Evolutionary conservation across 2,113 vertebrate genomes (phyloP), one percentile per base, ranked within the genome.

Genomic region (Ptychochromis oligacanthus): DNA sequence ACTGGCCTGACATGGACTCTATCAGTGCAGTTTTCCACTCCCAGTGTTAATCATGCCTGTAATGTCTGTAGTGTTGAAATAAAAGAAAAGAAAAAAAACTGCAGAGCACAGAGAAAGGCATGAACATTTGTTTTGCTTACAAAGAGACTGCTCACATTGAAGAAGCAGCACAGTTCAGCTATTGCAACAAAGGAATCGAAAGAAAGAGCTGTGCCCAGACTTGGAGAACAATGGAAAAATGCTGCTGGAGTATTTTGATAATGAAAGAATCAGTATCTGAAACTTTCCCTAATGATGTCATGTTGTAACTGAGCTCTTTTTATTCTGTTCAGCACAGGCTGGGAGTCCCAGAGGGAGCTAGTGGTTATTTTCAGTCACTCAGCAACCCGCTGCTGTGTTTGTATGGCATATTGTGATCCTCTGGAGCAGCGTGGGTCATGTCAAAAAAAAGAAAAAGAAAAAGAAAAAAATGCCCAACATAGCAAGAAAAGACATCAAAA

Each of bases 261-360:
- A 65, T 67, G 74, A 65, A 65, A 74, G 40, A 86, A 83, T 90
- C 78, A 40, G 57, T 55, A 72, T 83, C 49, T 84, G 31, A 79
- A 87, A 60, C 55, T 22, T 88, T 89, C 88, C 85, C 85, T 61
- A 10, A 61, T 90, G 78, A 91, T 79, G 82, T 90, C 88, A 91
- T 82, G 17, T n/a, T 15, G 24, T 80, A 43, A 84, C 22, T 61
- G 74, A 90, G 70, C 61, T 88, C 52, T 80, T 55, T 85, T 72
- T 28, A 78, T 89, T 89, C 40, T 84, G 40, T 61, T 61, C 67
- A n/a, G 62, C 22, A 2, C 60, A 60, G 40, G 4, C 14, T 28
- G 22, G 17, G 20, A 61, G 17, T 83, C 81, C 83, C 79, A 57
- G 2, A 46, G 34, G 31, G 38, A 83, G 8, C 3, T 2, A 31